Percentiles rank a stretch among this genome's conserved stretches.
Evolutionary conservation across 2,113 vertebrate genomes (phyloP).

Genomic region (Pollachius pollachius): DNA sequence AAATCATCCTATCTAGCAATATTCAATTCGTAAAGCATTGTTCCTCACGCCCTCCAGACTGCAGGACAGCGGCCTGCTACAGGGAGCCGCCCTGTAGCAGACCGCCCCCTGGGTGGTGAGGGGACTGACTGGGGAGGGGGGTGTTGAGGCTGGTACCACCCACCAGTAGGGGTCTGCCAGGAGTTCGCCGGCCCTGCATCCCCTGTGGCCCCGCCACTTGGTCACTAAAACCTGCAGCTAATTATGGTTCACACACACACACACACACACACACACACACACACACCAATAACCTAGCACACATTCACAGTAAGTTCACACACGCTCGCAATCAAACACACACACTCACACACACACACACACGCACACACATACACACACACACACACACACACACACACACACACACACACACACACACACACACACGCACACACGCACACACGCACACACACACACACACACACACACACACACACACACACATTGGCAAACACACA

Average conservation of each 20-base stretch:
- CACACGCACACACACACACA: slow-evolving; percentile 37
- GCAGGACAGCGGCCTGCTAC: no score
- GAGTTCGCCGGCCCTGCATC: slow-evolving; percentile 22
- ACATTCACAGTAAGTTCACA: slow-evolving; percentile 28
- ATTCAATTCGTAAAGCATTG: no score
- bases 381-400: slow-evolving; percentile 20
- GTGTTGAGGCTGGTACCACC: not conserved
- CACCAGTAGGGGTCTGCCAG: slow-evolving; percentile 32
- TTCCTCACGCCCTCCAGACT: no score
- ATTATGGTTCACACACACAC: slow-evolving; percentile 26
- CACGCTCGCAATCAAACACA: slow-evolving; percentile 6
- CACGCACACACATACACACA: slow-evolving; percentile 20
- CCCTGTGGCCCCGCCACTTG: slow-evolving; percentile 32
- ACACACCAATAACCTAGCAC: no score
- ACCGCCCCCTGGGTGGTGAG: slow-evolving; percentile 14
- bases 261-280: no score
- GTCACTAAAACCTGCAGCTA: slow-evolving; percentile 45
- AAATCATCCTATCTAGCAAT: no score
- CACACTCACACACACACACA: slow-evolving; percentile 49
- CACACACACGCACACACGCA: slow-evolving; percentile 35
- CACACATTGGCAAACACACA: slow-evolving; percentile 25
- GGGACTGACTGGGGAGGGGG: slow-evolving; percentile 5
- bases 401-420: no score
- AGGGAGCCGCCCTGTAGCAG: no score
- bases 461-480: slow-evolving; percentile 39